These are phyloP conservation scores for Drosophila maculinotata DNA, from an alignment of 2,888 invertebrate species.

Conservation along the genomic window DNA sequence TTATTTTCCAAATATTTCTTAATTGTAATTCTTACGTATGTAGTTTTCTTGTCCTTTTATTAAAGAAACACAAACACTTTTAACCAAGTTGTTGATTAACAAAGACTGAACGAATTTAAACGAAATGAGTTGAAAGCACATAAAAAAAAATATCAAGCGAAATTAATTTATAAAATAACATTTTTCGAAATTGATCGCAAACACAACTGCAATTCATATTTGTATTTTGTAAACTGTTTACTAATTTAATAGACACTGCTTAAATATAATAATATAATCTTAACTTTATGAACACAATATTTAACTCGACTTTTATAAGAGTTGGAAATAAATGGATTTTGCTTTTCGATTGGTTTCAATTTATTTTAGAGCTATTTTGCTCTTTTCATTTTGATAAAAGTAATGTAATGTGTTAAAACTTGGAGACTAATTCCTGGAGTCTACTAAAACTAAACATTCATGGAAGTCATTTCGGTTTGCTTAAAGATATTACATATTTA, in stretches of 20 bases:
- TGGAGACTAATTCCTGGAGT: constrained; percentile 2
- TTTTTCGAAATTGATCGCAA: constrained; percentile 42
- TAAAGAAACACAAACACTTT: constrained; percentile 40
- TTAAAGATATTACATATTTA: background rate
- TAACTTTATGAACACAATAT: constrained; percentile 39
- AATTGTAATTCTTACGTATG: constrained; percentile 17
- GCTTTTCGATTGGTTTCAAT: constrained; percentile 15
- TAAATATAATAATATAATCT: constrained; percentile 47
- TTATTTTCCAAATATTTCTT: constrained; percentile 23
- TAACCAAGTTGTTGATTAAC: constrained; percentile 70
- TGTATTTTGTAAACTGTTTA: constrained; percentile 68
- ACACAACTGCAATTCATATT: constrained; percentile 43
- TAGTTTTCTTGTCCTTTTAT: constrained; percentile 24
- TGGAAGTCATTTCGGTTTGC: constrained; percentile 1
- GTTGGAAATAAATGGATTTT: constrained; percentile 36
- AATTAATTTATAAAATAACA: constrained; percentile 21
- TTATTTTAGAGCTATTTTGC: constrained; percentile 5
- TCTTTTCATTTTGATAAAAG: constrained; percentile 10
- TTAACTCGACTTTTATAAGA: constrained; percentile 28
- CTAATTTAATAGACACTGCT: constrained; percentile 61
- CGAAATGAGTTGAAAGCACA: constrained; percentile 37
- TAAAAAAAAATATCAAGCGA: constrained; percentile 4
- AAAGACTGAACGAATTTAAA: constrained; percentile 76
- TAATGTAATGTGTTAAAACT: constrained; percentile 1
- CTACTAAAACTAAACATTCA: constrained; percentile 16